Evolutionary conservation across 2,797 vertebrate genomes (phyloP).

Genomic region (Molossus molossus): DNA sequence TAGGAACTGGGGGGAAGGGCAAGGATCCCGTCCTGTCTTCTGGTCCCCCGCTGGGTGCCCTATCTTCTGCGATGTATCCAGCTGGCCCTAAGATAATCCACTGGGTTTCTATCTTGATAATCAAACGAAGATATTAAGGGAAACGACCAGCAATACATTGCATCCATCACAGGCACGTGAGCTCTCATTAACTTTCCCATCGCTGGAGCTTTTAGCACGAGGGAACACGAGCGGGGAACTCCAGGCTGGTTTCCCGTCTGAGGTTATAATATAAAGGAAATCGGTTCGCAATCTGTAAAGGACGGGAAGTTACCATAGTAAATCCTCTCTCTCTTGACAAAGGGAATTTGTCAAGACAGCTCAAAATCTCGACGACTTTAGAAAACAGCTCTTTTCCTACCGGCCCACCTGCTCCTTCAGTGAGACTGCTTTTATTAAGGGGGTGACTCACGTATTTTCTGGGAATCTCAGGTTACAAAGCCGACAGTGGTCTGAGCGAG

Average conservation of each 20-base stretch:
- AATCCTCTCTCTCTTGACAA: constrained; percentile 26
- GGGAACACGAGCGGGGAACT: not conserved
- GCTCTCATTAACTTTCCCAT: not conserved
- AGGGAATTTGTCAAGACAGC: not conserved
- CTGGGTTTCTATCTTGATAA: not conserved
- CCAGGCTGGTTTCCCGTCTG: constrained; percentile 31
- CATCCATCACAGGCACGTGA: not conserved
- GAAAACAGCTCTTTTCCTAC: not conserved
- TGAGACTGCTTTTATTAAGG: constrained; percentile 8
- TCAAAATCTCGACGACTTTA: constrained; percentile 26
- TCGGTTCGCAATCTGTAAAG: constrained; percentile 36
- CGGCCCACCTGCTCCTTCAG: not conserved
- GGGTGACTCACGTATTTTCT: constrained; percentile 14
- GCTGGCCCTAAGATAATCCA: not conserved
- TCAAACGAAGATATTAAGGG: not conserved
- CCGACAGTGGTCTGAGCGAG: constrained; percentile 34
- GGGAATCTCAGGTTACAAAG: constrained; percentile 1
- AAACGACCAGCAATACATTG: not conserved
- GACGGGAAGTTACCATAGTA: not conserved
- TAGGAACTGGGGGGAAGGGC: not conserved
- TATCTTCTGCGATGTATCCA: not conserved
- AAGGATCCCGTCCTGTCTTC: not conserved
- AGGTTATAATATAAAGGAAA: constrained; percentile 50
- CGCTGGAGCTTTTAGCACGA: not conserved
- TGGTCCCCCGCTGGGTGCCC: not conserved